These are phyloP conservation scores for Lycocerus yunnanus DNA, from an alignment of 2,888 invertebrate genomes.

Conservation along the genomic window DNA sequence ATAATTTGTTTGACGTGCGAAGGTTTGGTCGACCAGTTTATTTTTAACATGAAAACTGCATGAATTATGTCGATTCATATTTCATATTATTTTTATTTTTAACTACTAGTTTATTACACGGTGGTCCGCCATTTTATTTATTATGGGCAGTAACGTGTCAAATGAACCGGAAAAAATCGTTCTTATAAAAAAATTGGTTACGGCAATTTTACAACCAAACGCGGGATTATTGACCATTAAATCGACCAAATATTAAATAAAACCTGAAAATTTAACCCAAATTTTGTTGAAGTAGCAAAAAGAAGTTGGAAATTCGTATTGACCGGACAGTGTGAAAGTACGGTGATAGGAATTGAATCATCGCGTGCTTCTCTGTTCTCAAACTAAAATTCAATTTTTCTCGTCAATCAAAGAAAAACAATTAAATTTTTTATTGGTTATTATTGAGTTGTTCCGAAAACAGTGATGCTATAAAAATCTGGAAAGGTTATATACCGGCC, in stretches of 20 bases:
- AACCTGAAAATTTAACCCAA: not conserved
- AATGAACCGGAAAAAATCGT: not conserved
- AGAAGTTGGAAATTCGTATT: not conserved
- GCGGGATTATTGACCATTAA: not conserved
- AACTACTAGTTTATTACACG: not conserved
- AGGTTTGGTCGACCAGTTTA: constrained; percentile 6
- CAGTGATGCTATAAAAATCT: not conserved
- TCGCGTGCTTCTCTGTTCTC: not conserved
- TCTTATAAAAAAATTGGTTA: not conserved
- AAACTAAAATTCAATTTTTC: not conserved
- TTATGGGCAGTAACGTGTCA: not conserved
- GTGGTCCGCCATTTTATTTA: not conserved
- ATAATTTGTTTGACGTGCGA: not conserved
- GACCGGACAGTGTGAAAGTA: not conserved
- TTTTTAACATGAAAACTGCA: constrained; percentile 8
- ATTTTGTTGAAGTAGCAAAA: not conserved
- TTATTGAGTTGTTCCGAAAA: not conserved
- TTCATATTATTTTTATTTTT: constrained; percentile 13
- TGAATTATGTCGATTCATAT: constrained; percentile 11
- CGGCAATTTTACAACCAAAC: not conserved
- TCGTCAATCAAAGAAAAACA: not conserved
- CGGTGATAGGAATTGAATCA: not conserved
- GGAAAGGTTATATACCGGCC: not conserved
- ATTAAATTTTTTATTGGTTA: not conserved
- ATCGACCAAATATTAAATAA: not conserved